These are phyloP conservation scores for Manis pentadactyla DNA, from an alignment of 2,797 vertebrate genomes.

Conservation along the genomic window DNA sequence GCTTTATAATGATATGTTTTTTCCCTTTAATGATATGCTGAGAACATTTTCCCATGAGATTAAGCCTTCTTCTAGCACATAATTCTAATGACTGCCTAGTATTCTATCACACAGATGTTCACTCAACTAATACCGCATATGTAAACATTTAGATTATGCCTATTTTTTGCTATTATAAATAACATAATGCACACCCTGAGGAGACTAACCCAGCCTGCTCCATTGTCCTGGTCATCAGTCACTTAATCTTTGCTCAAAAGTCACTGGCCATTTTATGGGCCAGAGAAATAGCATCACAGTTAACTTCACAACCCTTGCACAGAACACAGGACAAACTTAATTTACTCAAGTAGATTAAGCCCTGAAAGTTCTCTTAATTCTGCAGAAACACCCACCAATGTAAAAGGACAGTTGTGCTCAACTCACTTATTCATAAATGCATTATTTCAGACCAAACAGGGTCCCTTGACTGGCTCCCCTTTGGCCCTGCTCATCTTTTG, in stretches of 20 bases:
- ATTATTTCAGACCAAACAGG: neutral
- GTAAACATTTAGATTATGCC: neutral
- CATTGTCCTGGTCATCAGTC: slow-evolving; percentile 34
- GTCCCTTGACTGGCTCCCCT: neutral
- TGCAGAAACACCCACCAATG: neutral
- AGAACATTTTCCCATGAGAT: slow-evolving; percentile 29
- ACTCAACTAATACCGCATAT: slow-evolving; percentile 35
- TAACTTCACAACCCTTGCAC: neutral
- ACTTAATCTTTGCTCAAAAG: slow-evolving; percentile 47
- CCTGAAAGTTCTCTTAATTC: neutral
- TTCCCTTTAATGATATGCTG: slow-evolving; percentile 26
- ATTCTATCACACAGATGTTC: slow-evolving; percentile 44
- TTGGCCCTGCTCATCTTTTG: neutral
- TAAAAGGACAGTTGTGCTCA: neutral
- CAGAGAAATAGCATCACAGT: neutral
- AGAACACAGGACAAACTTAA: slow-evolving; percentile 42
- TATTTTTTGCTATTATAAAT: slow-evolving; percentile 38
- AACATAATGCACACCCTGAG: neutral
- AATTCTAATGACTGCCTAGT: slow-evolving; percentile 50
- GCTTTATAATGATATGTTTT: slow-evolving; percentile 28
- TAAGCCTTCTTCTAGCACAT: slow-evolving; percentile 42
- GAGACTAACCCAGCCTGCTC: slow-evolving; percentile 29
- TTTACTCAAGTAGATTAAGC: neutral
- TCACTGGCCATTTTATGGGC: neutral
- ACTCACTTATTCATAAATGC: neutral